Evolutionary conservation across 2,888 invertebrate genomes (phyloP).

Genomic region (Dynastes grantii): DNA sequence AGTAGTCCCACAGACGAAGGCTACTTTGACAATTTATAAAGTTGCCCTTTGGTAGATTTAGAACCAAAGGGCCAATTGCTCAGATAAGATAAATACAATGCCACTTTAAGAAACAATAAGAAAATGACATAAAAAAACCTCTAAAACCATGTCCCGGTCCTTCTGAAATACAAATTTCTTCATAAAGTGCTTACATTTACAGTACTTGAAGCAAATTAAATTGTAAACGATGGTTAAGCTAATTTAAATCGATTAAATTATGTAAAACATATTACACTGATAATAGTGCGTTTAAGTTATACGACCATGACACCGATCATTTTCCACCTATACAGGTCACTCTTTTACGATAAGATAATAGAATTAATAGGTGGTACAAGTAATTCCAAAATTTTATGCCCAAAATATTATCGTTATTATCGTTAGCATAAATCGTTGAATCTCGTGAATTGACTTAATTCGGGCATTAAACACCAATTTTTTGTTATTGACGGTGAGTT

Average conservation of each 20-base stretch:
- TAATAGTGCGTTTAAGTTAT: background rate
- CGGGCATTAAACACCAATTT: background rate
- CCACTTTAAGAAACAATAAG: too few relatives aligned
- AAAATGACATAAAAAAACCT: too few relatives aligned
- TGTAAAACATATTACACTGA: background rate
- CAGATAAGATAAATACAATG: too few relatives aligned
- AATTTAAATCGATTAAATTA: conserved; percentile 4
- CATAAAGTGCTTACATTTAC: background rate
- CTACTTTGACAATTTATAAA: too few relatives aligned
- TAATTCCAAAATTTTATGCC: background rate
- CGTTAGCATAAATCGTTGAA: background rate
- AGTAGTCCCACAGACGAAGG: too few relatives aligned
- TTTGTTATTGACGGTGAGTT: background rate
- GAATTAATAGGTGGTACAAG: background rate
- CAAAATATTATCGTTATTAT: background rate
- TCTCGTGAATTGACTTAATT: background rate
- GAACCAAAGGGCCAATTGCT: too few relatives aligned
- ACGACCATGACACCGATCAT: background rate
- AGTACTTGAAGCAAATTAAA: background rate
- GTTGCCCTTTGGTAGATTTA: too few relatives aligned
- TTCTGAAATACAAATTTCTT: too few relatives aligned
- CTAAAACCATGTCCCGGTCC: too few relatives aligned
- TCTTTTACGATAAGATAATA: background rate
- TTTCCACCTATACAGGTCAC: background rate
- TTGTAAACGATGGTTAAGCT: conserved; percentile 6